Conservation (phyloP, 2,888 invertebrate species). For the Bembecia ichneumoniformis region DNA sequence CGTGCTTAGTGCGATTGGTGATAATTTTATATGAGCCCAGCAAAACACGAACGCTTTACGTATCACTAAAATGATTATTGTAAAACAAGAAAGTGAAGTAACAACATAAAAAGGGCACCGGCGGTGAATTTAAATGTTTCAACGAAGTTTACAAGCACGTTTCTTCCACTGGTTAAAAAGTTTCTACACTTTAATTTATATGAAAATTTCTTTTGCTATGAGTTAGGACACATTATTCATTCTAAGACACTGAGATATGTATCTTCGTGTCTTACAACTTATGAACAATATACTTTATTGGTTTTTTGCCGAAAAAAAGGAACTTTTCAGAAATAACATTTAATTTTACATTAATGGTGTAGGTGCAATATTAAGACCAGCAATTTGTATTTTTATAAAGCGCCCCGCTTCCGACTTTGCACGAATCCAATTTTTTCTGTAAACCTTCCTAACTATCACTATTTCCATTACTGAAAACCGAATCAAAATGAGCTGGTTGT, state of each 20-base stretch:
- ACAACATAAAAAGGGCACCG: slow-evolving; percentile 20
- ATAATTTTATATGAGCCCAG: not conserved
- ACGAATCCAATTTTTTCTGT: too few relatives aligned
- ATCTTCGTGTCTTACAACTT: not conserved
- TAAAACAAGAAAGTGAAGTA: slow-evolving; percentile 15
- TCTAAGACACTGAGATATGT: slow-evolving; percentile 8
- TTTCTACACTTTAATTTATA: slow-evolving; percentile 51
- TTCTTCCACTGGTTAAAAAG: slow-evolving; percentile 36
- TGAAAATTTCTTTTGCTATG: slow-evolving; percentile 44
- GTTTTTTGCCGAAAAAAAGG: too few relatives aligned
- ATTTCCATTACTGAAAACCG: too few relatives aligned
- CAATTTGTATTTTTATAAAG: too few relatives aligned
- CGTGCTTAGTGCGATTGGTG: too few relatives aligned
- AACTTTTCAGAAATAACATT: too few relatives aligned
- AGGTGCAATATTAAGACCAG: too few relatives aligned
- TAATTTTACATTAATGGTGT: too few relatives aligned
- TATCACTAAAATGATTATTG: slow-evolving; percentile 3
- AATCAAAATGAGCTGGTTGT: too few relatives aligned
- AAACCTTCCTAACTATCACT: too few relatives aligned
- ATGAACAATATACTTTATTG: too few relatives aligned
- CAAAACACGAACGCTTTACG: not conserved
- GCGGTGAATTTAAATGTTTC: slow-evolving; percentile 22
- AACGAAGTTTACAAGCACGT: slow-evolving; percentile 30
- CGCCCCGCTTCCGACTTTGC: too few relatives aligned
- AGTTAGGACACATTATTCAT: slow-evolving; percentile 19